These are phyloP conservation scores for Megaleporinus macrocephalus DNA, from an alignment of 2,113 vertebrate genomes.

Conservation along the genomic window DNA sequence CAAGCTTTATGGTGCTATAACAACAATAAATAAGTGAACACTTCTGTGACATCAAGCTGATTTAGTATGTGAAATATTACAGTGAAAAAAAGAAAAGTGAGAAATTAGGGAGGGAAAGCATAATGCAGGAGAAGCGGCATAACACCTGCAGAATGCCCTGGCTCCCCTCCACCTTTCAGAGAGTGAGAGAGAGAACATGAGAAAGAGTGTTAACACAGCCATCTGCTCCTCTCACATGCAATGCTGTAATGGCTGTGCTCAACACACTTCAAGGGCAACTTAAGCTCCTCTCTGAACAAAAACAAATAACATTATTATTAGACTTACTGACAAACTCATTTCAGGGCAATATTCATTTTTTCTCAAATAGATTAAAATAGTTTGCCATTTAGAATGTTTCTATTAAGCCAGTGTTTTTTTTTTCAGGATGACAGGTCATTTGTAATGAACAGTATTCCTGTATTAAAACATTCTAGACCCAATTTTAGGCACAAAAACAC, in stretches of 20 bases:
- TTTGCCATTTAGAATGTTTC: too few species aligned
- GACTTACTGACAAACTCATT: not conserved
- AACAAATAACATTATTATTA: slow-evolving; percentile 18
- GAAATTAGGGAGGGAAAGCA: not conserved
- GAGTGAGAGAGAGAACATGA: slow-evolving; percentile 33
- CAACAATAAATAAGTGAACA: too few species aligned
- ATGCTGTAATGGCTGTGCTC: slow-evolving; percentile 41
- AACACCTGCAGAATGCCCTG: slow-evolving; percentile 48
- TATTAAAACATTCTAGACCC: too few species aligned
- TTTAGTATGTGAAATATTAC: not conserved
- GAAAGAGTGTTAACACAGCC: slow-evolving; percentile 47
- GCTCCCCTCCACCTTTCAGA: slow-evolving; percentile 30
- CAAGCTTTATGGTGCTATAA: too few species aligned
- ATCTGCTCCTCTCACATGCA: slow-evolving; percentile 56
- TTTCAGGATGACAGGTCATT: too few species aligned
- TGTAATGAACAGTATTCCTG: too few species aligned
- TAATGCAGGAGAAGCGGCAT: slow-evolving; percentile 14
- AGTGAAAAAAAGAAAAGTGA: not conserved
- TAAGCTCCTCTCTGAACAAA: slow-evolving; percentile 30
- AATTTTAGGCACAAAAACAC: too few species aligned
- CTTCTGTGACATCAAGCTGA: not conserved
- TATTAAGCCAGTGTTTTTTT: too few species aligned
- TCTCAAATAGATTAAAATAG: not conserved
- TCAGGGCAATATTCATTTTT: not conserved
- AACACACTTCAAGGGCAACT: slow-evolving; percentile 56